Conservation (phyloP, 2,888 invertebrate genomes). For the Cerastoderma edule region DNA sequence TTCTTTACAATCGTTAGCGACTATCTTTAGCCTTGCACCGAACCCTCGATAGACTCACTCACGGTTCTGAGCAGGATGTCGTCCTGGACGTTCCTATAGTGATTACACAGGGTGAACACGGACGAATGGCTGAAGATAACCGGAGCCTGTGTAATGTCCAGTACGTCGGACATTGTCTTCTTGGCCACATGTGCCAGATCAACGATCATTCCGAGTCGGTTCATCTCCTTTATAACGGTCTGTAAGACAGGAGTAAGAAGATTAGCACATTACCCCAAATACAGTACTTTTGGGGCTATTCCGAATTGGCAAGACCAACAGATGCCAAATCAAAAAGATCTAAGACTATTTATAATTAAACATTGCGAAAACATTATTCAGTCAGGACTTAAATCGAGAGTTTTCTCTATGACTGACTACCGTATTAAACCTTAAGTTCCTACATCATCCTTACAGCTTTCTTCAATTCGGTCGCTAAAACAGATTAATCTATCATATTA, state of each 20-base stretch:
- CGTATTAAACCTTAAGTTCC: no score
- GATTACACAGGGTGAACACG: conserved; percentile 93
- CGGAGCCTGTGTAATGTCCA: conserved; percentile 92
- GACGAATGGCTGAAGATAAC: conserved; percentile 97
- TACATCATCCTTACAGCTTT: no score
- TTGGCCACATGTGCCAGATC: conserved; percentile 89
- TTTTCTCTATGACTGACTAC: no score
- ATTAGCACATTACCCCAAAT: neutral
- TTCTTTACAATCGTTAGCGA: no score
- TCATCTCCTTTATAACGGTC: conserved; percentile 93
- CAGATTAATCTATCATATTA: no score
- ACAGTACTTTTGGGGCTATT: no score
- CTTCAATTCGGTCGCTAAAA: no score
- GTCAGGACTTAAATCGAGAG: no score
- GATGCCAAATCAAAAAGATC: no score
- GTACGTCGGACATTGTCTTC: conserved; percentile 92
- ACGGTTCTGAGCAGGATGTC: conserved; percentile 87
- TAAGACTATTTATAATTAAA: neutral
- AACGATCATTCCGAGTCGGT: conserved; percentile 94
- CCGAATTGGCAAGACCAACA: no score
- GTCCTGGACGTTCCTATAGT: conserved; percentile 94
- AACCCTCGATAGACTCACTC: neutral
- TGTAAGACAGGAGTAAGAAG: conserved; percentile 72
- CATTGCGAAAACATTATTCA: neutral
- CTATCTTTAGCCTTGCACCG: no score